Evolutionary conservation across 2,797 vertebrate genomes (phyloP), one percentile per base, ranked within the genome.

Genomic region (Triplophysa bombifrons): DNA sequence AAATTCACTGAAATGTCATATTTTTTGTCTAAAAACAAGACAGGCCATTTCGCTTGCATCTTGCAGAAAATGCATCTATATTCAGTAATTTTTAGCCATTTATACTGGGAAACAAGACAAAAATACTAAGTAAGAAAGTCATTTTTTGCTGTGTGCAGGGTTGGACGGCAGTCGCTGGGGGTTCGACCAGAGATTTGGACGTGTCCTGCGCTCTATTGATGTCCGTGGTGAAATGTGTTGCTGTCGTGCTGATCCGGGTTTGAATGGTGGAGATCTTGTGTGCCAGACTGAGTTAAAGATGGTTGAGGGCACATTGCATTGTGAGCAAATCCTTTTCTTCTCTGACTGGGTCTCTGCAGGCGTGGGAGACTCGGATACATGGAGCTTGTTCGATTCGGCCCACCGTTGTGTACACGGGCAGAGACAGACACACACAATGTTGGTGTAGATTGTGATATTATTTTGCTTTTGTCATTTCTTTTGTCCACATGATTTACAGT

Each of bases 251-350:
- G 87, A 84, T 89, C 88, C 82, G 86, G 82, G 83, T 89, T 87
- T 92, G 90, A 92, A 92, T 91, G 85, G 90, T 83, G 83, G 81
- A 81, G 89, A 90, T 90, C 81, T 48, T 78, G 87, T 85, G 88
- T 93, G 93, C 91, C 91, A 91, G 86, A 90, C 85, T 80, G 81
- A 89, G 91, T 93, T 92, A 93, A 85, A 88, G 89, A 85, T 90
- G 91, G 88, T 91, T 90, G 88, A 93, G 84, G 90, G 89, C 90
- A 92, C 91, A 92, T 87, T 92, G 92, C 92, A 92, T 90, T 89
- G 90, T 93, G 92, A 89, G 91, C 88, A 84, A 91, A 92, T 93
- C 90, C 91, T 89, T 91, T 92, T 92, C 85, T 92, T 87, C 88
- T 25, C 80, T 84, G 83, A 82, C 88, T 84, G 90, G 90, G 88